These are phyloP conservation scores for Tinea pellionella DNA, from an alignment of 2,888 invertebrate species.

Conservation along the genomic window DNA sequence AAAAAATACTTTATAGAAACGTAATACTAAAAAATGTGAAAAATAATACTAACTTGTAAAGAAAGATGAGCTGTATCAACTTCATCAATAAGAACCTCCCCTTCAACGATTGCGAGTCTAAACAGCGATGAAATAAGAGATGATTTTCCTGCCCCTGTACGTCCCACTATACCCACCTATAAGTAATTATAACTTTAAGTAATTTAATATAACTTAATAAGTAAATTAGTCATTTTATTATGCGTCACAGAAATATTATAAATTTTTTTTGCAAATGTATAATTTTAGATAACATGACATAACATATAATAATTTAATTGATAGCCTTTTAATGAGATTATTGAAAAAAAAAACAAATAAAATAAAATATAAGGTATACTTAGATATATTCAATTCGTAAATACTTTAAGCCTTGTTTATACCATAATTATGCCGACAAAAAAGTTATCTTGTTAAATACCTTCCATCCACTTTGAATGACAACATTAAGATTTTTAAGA, in stretches of 20 bases:
- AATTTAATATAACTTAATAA: no score
- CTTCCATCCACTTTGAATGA: conserved; percentile 77
- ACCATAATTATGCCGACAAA: no score
- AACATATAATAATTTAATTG: no score
- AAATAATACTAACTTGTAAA: conserved; percentile 30
- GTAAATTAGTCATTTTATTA: no score
- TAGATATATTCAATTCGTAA: not conserved
- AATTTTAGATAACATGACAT: no score
- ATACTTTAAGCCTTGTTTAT: not conserved
- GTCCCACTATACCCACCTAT: conserved; percentile 83
- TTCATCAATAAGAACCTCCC: conserved; percentile 78
- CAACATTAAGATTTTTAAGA: conserved; percentile 77
- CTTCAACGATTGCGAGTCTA: conserved; percentile 77
- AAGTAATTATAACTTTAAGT: conserved; percentile 22
- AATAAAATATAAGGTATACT: no score
- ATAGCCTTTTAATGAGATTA: no score
- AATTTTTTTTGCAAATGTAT: no score
- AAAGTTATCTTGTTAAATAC: conserved; percentile 34
- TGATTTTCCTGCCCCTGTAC: conserved; percentile 88
- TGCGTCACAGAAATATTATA: no score
- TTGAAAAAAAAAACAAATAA: no score
- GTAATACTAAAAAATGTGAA: no score
- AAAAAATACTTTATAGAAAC: no score
- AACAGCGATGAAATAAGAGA: conserved; percentile 83
- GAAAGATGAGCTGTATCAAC: conserved; percentile 56